Evolutionary conservation across 2,113 vertebrate species (phyloP).

Genomic region (Aramus guarauna): DNA sequence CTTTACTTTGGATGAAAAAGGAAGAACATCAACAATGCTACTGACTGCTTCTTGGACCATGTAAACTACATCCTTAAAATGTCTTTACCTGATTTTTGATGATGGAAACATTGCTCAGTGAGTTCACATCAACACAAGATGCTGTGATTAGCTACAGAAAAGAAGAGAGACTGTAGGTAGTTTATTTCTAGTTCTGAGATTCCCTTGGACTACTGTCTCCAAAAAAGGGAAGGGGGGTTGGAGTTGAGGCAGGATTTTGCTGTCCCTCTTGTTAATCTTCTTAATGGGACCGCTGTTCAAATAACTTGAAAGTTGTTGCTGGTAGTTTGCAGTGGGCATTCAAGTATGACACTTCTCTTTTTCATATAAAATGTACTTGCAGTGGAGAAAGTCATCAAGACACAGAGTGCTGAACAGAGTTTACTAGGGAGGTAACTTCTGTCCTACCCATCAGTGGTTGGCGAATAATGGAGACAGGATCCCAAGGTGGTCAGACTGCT

Average conservation of each 20-base stretch:
- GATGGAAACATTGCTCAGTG: neutral
- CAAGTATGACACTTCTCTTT: neutral
- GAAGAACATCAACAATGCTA: neutral
- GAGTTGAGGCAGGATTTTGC: neutral
- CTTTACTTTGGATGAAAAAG: neutral
- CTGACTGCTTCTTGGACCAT: neutral
- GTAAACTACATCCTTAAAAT: neutral
- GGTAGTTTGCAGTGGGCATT: neutral
- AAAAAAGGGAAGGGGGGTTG: fast-evolving
- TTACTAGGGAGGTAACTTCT: neutral
- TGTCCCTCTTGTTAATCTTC: neutral
- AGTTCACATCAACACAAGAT: neutral
- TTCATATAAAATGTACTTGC: neutral
- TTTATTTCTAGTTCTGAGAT: neutral
- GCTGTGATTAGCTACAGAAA: neutral
- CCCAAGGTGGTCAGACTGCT: neutral
- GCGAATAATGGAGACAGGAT: neutral
- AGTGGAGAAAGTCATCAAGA: neutral
- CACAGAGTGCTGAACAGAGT: neutral
- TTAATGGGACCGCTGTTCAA: neutral
- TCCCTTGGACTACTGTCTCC: neutral
- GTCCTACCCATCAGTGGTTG: neutral
- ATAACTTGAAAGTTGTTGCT: neutral
- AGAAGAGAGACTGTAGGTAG: neutral
- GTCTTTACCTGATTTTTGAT: neutral